Conservation (phyloP, 2,888 invertebrate species). For the Pediacus dermestoides region DNA sequence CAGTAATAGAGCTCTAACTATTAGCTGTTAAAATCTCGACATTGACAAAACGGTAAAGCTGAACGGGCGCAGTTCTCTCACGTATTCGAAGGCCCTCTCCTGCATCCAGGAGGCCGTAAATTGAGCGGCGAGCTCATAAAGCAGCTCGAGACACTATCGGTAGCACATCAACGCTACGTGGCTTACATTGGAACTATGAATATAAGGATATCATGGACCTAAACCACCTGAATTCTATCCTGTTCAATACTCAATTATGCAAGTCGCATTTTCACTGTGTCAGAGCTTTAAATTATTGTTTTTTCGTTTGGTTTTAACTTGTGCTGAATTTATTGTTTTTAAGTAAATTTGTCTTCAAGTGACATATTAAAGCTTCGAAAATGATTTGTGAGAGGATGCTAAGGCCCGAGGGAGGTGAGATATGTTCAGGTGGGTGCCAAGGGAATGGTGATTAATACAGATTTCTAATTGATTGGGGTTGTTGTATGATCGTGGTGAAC, state of each 20-base stretch:
- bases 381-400: too few species aligned
- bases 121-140: constrained; percentile 47
- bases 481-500: too few species aligned
- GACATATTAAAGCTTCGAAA: too few species aligned
- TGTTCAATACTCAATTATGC: constrained; percentile 27
- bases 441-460: too few species aligned
- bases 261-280: constrained; percentile 25
- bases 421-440: constrained; percentile 20
- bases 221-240: constrained; percentile 21
- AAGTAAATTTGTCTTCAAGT: too few species aligned
- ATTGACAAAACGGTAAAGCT: constrained; percentile 43
- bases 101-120: constrained; percentile 43
- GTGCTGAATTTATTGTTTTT: too few species aligned
- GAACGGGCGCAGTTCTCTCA: constrained; percentile 42
- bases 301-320: too few species aligned
- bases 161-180: constrained; percentile 48
- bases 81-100: constrained; percentile 38
- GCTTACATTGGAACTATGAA: constrained; percentile 47
- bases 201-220: constrained; percentile 30
- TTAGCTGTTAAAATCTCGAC: constrained; percentile 43
- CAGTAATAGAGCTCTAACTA: constrained; percentile 31
- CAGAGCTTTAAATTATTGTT: too few species aligned
- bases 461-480: too few species aligned
- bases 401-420: constrained; percentile 15
- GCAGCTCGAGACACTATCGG: constrained; percentile 49